phyloP scores from a whole-genome alignment of 2,113 vertebrate genomes.

The Ictalurus punctatus region DNA sequence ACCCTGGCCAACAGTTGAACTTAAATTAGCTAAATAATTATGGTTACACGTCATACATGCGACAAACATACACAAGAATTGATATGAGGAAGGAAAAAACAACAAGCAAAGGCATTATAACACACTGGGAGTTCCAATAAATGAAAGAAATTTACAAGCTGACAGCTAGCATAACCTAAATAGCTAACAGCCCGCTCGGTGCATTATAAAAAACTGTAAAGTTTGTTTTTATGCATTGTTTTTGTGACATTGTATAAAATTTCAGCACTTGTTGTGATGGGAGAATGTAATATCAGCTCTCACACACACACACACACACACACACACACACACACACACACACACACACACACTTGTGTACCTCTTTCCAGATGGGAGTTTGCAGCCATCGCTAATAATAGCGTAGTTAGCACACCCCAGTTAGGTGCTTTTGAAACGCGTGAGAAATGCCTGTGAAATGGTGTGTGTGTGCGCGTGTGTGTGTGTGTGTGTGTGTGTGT shows the following conservation, averaged over 20 bases:
- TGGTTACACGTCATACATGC: neutral
- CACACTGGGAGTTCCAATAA: neutral
- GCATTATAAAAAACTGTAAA: neutral
- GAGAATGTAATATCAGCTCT: neutral
- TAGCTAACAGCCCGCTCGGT: too few species aligned
- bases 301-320: neutral
- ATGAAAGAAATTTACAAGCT: neutral
- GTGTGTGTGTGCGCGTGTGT: neutral
- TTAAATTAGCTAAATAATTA: neutral
- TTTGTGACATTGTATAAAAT: too few species aligned
- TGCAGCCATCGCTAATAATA: slow-evolving; percentile 4
- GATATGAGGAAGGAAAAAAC: neutral
- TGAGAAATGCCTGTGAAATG: neutral
- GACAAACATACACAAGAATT: neutral
- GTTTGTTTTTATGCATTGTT: neutral
- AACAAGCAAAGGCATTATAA: neutral
- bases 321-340: neutral
- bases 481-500: neutral
- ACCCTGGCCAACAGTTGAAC: neutral
- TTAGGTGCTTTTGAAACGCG: neutral
- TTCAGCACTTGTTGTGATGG: neutral
- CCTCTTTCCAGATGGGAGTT: neutral
- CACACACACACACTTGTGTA: neutral
- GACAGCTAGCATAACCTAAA: neutral
- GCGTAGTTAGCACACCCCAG: neutral